Evolutionary conservation across 2,797 vertebrate genomes (phyloP), one percentile per base, ranked within the genome.

Genomic region (Synaphobranchus kaupii): DNA sequence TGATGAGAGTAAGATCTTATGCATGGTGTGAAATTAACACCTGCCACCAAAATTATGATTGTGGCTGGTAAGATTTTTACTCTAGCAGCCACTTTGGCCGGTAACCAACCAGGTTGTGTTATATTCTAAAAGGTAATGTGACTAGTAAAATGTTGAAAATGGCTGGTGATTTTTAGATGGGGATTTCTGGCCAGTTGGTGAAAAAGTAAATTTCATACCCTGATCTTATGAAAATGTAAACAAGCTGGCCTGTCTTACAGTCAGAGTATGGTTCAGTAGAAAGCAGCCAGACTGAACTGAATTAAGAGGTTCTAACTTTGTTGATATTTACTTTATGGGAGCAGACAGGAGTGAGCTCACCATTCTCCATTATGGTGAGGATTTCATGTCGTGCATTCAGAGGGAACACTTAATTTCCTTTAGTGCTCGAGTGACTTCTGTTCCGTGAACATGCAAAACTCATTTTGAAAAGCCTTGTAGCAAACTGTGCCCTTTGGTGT

Each of bases 291-390:
- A 17, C 39, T 44, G 76, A 81, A 10, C 20, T 13, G 47, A 25
- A 13, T 50, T 7, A 47, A 47, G 44, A 22, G 7, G 76, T 39
- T 80, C 17, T 80, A 22, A 10, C 78, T 48, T 47, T 81, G 78
- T 81, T 81, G 78, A 28, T 50, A 22, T 81, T 81, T 81, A 78
- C 13, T 50, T 81, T 48, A 81, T 25, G 78, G 47, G 78, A n/a
- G 44, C 25, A 13, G 20, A 8, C 78, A 17, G 44, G 78, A 10
- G 50, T 81, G 47, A 10, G 44, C 78, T 81, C 50, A 81, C 22
- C 22, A n/a, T 50, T 50, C 47, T 81, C 47, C 47, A 25, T 50
- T 50, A 10, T 81, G 7, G 22, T n/a, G 44, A 47, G 44, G 47
- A n/a, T 48, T 81, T 10, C 78, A 81, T 81, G 47, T 50, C 3